phyloP scores from a whole-genome alignment of 2,113 vertebrate genomes.

The Hyaena hyaena region DNA sequence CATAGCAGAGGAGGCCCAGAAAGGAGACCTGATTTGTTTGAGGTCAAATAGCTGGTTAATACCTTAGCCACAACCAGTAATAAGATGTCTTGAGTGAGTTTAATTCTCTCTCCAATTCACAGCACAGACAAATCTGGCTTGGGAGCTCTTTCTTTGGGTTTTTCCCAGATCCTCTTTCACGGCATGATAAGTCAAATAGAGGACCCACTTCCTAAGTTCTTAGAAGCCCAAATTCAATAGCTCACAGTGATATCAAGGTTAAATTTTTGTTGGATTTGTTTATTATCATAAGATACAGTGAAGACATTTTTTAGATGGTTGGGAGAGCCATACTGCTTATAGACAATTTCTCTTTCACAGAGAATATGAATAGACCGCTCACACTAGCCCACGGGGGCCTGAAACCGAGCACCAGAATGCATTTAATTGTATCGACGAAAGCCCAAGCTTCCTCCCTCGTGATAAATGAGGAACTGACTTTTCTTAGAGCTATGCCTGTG shows the following conservation, averaged over 20 bases:
- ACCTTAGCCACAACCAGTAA: background rate
- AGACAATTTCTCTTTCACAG: background rate
- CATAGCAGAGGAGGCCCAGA: background rate
- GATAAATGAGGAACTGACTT: background rate
- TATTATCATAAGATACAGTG: background rate
- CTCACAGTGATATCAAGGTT: background rate
- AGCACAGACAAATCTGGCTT: background rate
- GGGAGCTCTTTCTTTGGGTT: background rate
- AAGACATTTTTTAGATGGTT: background rate
- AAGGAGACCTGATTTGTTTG: background rate
- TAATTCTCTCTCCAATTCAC: background rate
- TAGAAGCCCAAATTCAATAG: background rate
- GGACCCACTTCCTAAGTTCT: background rate
- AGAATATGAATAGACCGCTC: background rate
- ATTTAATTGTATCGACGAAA: background rate
- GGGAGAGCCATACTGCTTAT: background rate
- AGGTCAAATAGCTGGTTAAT: background rate
- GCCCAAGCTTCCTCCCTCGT: background rate
- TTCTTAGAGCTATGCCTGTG: background rate
- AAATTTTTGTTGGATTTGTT: background rate
- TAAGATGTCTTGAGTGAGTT: background rate
- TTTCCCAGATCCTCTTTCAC: background rate
- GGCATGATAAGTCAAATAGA: background rate
- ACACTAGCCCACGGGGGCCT: background rate
- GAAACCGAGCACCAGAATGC: background rate